Evolutionary conservation across 2,888 invertebrate species (phyloP), one percentile per base, ranked within the genome.

Genomic region (Sarcophaga subvicina): DNA sequence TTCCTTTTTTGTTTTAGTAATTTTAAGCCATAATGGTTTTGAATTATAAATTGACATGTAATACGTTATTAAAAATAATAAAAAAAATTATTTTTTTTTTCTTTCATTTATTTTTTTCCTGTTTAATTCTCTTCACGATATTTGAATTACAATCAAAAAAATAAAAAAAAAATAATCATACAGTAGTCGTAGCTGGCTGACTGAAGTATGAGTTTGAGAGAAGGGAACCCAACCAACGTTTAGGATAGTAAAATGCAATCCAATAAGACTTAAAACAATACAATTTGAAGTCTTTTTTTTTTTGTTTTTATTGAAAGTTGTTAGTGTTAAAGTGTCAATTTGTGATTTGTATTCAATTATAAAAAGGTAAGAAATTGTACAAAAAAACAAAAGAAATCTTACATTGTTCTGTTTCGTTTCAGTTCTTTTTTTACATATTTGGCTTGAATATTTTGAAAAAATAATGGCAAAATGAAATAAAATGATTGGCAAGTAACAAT

Each of bases 291-390:
- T 75, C 45, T 37, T 37, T 37, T 37, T 37, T 8, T 37, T 37
- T 37, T 37, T 37, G 1, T 37, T 37, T 37, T 1, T 83, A 70
- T 69, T 67, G 72, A 80, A 80, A 77, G 80, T 80, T 86, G 76
- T 76, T 79, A 60, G 82, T 79, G 83, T 73, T 86, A 83, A 86
- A 83, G 83, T 86, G 86, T 80, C 86, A 83, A 83, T 80, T 86
- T 80, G 86, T 83, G 86, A 86, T 86, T 86, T 83, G 86, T 86
- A 80, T 86, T 83, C 86, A 86, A 86, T 86, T 86, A 86, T 83
- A 64, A 60, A 84, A 70, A 49, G 37, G n/a, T 49, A 49, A 70
- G 37, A 37, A 37, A 37, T 27, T 27, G 27, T 27, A 27, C 62
- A 60, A 27, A 69, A 77, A 25, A 54, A 49, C 27, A 25, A n/a